Evolutionary conservation across 2,113 vertebrate genomes (phyloP).

Genomic region (Zapornia atra): DNA sequence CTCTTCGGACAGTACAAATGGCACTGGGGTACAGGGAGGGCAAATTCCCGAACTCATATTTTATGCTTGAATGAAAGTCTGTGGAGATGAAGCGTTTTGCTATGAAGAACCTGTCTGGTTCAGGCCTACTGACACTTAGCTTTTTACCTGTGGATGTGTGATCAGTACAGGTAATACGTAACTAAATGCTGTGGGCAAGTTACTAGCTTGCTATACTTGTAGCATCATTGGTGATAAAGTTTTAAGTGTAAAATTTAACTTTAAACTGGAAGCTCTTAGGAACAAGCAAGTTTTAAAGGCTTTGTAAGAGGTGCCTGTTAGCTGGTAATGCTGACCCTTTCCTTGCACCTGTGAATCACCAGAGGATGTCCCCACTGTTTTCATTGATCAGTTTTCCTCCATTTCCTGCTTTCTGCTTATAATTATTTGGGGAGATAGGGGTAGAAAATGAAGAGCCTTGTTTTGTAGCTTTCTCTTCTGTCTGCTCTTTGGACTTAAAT

Average conservation of each 20-base stretch:
- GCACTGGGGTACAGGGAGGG: constrained; percentile 95
- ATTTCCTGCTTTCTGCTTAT: background rate
- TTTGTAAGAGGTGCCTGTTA: constrained; percentile 33
- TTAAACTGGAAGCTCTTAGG: constrained; percentile 60
- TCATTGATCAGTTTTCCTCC: background rate
- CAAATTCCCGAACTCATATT: constrained; percentile 98
- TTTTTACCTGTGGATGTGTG: constrained; percentile 60
- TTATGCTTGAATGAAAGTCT: constrained; percentile 83
- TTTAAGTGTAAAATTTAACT: constrained; percentile 62
- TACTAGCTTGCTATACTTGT: constrained; percentile 55
- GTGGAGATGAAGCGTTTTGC: background rate
- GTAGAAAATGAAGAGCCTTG: background rate
- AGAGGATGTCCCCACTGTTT: background rate
- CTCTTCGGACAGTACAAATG: constrained; percentile 97
- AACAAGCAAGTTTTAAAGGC: constrained; percentile 42
- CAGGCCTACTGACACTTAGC: constrained; percentile 55
- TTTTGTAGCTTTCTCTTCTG: background rate
- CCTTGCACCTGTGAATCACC: background rate
- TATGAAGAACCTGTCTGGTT: constrained; percentile 19
- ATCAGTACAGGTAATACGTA: constrained; percentile 56
- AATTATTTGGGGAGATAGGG: background rate
- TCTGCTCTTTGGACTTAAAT: background rate
- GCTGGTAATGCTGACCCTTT: background rate
- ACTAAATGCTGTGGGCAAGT: constrained; percentile 55
- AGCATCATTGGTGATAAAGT: constrained; percentile 58